phyloP scores from a whole-genome alignment of 2,888 invertebrate species.

The Andrena trimmerana region DNA sequence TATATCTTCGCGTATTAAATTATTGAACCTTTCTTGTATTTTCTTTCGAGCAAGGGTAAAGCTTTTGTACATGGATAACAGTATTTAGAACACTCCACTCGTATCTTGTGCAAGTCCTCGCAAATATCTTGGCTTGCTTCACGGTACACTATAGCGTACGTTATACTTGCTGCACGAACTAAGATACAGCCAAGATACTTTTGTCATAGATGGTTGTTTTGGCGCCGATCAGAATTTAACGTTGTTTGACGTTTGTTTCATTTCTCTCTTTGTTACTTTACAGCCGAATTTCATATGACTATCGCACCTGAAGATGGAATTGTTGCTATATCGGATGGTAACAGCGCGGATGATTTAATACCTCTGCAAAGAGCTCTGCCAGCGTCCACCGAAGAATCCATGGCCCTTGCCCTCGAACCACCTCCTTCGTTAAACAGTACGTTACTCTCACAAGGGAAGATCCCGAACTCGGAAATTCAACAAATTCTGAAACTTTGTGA shows the following conservation, averaged over 20 bases:
- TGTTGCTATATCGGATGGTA: conserved; percentile 78
- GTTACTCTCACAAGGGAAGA: conserved; percentile 51
- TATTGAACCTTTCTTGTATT: not conserved
- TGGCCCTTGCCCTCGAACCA: conserved; percentile 79
- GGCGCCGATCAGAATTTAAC: not conserved
- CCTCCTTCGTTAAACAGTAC: conserved; percentile 78
- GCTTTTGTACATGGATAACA: too few relatives aligned
- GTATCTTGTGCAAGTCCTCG: not conserved
- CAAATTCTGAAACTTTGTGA: too few relatives aligned
- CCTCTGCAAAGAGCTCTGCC: conserved; percentile 79
- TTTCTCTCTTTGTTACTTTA: conserved; percentile 61
- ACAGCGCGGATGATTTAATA: conserved; percentile 76
- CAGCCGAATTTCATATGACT: conserved; percentile 78
- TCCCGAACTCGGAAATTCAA: too few relatives aligned
- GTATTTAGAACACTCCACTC: too few relatives aligned
- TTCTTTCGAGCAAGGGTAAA: not conserved
- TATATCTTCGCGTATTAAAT: not conserved
- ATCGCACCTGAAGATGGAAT: conserved; percentile 81
- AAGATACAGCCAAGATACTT: not conserved
- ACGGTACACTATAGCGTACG: not conserved
- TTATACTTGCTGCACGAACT: not conserved
- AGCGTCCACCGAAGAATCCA: conserved; percentile 77
- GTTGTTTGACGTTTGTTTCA: conserved; percentile 6
- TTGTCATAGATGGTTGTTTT: conserved; percentile 28
- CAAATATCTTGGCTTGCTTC: not conserved